Evolutionary conservation across 2,113 vertebrate genomes (phyloP), one percentile per base, ranked within the genome.

Genomic region (Loxodonta africana): DNA sequence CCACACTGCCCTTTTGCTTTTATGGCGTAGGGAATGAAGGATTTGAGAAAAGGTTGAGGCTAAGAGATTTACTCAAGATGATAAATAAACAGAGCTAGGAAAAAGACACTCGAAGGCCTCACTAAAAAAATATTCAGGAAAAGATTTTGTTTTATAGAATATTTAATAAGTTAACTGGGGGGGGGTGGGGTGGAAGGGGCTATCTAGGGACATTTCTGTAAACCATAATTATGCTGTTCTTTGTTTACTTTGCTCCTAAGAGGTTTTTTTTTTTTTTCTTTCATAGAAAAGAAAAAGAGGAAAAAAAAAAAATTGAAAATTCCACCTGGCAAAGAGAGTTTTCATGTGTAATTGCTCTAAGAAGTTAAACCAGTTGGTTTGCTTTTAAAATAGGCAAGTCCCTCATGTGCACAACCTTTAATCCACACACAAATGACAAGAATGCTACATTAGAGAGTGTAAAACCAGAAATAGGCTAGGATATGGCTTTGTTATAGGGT

Each of bases 331-430:
- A 73, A 8, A 77, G 95, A 11, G 0, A 3, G n/a, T 69, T 80
- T 91, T 92, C 6, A 4, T 26, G 82, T 96, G 41, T 90, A 94
- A 86, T 98, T 98, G 78, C 67, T 71, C 77, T 1, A 4, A 51
- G 74, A 98, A 90, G 71, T 88, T 96, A 97, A 96, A 97, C 95
- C 0, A 3, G 91, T 97, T 89, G 46, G 57, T 82, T 93, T 94
- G 81, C 65, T 97, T 67, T 88, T 1, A 8, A 8, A 53, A 86
- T 94, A 63, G 69, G 44, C 67, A 92, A 77, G 78, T 73, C 41
- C 28, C 88, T 73, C 73, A 73, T 21, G 26, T 63, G 71, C 77
- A n/a, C 17, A 94, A 83, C 62, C 94, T 98, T 97, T 97, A 89
- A 95, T 98, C 95, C 94, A 71, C 0, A 0, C 48, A 77, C 23